A percentile compares a stretch with the other conserved stretches of the same genome.
phyloP scores from a whole-genome alignment of 2,113 vertebrate genomes.

The Pao palembangensis region DNA sequence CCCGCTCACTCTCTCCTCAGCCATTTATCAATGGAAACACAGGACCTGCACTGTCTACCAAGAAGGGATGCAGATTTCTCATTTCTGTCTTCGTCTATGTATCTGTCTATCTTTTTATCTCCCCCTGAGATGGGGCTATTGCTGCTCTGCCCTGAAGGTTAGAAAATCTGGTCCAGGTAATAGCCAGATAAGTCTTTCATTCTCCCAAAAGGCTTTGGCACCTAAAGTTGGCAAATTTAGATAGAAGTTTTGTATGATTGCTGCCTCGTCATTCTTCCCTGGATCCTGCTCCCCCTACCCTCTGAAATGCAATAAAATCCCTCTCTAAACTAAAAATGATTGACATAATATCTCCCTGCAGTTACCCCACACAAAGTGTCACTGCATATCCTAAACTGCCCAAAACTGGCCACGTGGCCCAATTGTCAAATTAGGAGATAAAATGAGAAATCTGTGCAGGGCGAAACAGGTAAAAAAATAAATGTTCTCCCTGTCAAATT shows the following conservation, averaged over 20 bases:
- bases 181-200: conserved; percentile 49
- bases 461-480: conserved; percentile 32
- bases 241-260: conserved; percentile 44
- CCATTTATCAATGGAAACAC: conserved; percentile 66
- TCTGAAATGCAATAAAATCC: conserved; percentile 18
- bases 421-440: conserved; percentile 37
- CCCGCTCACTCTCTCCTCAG: conserved; percentile 50
- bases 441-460: conserved; percentile 27
- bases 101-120: conserved; percentile 37
- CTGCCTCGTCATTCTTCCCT: conserved; percentile 38
- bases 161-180: conserved; percentile 59
- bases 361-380: conserved; percentile 9
- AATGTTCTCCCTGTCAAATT: conserved; percentile 36
- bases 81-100: conserved; percentile 27
- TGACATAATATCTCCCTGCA: conserved; percentile 32
- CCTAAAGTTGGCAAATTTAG: conserved; percentile 49
- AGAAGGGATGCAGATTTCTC: conserved; percentile 48
- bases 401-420: conserved; percentile 21
- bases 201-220: conserved; percentile 50
- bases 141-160: conserved; percentile 46
- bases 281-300: conserved; percentile 12
- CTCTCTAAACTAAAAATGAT: conserved; percentile 17
- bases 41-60: conserved; percentile 36
- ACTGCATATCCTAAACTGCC: conserved; percentile 11
- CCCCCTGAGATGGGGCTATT: conserved; percentile 30